Evolutionary conservation across 1,140 invertebrate species (phyloP).

Genomic region (Bombus sylvicola): DNA sequence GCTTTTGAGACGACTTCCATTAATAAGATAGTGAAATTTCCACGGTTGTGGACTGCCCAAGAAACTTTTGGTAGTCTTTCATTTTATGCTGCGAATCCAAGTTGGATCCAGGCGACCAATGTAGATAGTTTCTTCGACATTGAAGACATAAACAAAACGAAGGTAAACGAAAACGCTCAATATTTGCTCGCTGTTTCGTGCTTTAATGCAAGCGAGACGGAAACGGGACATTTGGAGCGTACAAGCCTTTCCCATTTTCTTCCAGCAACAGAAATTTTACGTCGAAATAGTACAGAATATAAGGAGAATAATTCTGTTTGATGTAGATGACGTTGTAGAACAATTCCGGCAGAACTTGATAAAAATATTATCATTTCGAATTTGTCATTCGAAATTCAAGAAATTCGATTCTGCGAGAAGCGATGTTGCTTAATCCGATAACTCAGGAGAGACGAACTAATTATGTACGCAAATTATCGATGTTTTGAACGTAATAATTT

Average conservation of each 20-base stretch:
- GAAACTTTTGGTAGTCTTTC: constrained; percentile 40
- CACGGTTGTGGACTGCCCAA: background rate
- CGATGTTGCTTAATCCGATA: background rate
- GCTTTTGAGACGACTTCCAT: constrained; percentile 23
- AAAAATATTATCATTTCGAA: background rate
- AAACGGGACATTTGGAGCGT: constrained; percentile 16
- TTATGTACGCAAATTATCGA: background rate
- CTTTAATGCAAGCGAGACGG: constrained; percentile 35
- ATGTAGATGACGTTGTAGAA: background rate
- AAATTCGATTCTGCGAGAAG: background rate
- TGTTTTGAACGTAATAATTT: too few species aligned
- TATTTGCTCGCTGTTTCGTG: constrained; percentile 27
- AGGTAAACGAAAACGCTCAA: constrained; percentile 41
- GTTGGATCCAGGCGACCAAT: background rate
- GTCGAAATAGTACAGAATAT: background rate
- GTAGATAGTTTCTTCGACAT: constrained; percentile 7
- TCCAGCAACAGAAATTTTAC: background rate
- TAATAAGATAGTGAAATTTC: constrained; percentile 46
- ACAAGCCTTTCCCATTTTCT: background rate
- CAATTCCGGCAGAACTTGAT: background rate
- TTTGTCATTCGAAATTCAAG: background rate
- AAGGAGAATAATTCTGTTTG: constrained; percentile 8
- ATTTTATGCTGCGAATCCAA: background rate
- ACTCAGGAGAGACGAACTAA: background rate
- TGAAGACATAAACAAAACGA: constrained; percentile 38